Base-by-base conservation (phyloP, 1,140 invertebrate genomes). In the Nylanderia fulva region DNA sequence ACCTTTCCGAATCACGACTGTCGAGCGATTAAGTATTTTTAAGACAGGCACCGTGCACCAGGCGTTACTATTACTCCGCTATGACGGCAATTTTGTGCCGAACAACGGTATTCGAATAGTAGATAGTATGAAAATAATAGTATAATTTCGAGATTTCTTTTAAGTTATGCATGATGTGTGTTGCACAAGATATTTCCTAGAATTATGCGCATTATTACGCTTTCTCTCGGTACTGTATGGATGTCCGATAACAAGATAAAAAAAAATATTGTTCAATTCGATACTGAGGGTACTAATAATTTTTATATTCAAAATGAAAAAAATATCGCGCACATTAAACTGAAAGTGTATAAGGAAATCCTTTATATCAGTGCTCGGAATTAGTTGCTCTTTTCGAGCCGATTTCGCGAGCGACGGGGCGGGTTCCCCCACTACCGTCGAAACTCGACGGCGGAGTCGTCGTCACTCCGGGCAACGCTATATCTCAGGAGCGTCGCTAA, bases 1-100 rank as follows among this genome's bases (percentile, higher is more conserved):
- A 64, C 74, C 58, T 76, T 48, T 64, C 24, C 74, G 58, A 77
- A 77, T 64, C 74, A 77, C 58, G 74, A 64, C 58, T 77, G 58
- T 63, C 74, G 58, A 9, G 39, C 74, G 39, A 77, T 77, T 64
- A 64, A 56, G 36, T 61, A 77, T 64, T 77, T 77, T 77, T 77
- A 27, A 58, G 63, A 39, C 27, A 56, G 24, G 58, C 24, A 64
- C 24, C 58, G 24, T 29, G 56, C 58, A 18, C 24, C 39, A 13
- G 39, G 60, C 74, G 74, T 77, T 64, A 56, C 42, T 64, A 42
- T 77, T 77, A 64, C 74, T 64, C 36, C 27, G 18, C 36, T 45
- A 76, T 63, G 74, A 77, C 39, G 39, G 74, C 58, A 64, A 64
- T 42, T n/a, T 74, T 39, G 71, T 54, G 33, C 52, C 52, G 29